These are phyloP conservation scores for Lacerta bilineata DNA, from an alignment of 2,797 vertebrate genomes.

Conservation along the genomic window DNA sequence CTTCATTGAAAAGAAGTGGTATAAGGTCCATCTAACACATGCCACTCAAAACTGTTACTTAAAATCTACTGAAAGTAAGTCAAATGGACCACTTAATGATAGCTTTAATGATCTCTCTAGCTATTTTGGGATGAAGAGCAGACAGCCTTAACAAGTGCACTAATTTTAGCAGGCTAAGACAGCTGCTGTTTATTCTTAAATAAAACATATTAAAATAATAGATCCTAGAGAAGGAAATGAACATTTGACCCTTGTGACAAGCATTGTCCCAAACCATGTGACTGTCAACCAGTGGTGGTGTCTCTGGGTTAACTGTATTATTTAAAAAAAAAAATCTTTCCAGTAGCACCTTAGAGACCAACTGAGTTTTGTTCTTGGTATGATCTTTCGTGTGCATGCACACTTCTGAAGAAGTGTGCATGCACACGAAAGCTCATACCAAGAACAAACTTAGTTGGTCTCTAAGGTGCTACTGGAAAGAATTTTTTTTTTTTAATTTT, in stretches of 20 bases:
- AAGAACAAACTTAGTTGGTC: no score
- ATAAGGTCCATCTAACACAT: conserved; percentile 58
- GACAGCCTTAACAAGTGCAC: conserved; percentile 30
- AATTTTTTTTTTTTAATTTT: no score
- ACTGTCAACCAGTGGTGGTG: neutral
- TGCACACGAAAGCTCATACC: no score
- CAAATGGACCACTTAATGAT: conserved; percentile 36
- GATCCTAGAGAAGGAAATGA: neutral
- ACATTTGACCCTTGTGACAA: neutral
- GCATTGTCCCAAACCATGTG: fast-evolving
- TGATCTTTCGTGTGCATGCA: no score
- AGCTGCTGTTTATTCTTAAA: conserved; percentile 28
- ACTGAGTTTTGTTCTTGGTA: no score
- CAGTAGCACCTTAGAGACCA: no score
- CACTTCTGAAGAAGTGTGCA: no score
- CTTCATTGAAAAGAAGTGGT: conserved; percentile 67
- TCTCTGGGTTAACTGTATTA: neutral
- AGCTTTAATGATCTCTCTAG: conserved; percentile 41
- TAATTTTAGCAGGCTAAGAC: conserved; percentile 30
- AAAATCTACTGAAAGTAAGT: conserved; percentile 75
- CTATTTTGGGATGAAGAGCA: conserved; percentile 48
- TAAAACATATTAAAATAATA: neutral
- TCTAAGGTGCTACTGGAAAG: no score
- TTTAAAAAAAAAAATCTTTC: no score
- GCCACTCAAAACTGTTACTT: conserved; percentile 56